Base-by-base conservation (phyloP, 2,113 vertebrate genomes). In the Tachycineta bicolor region DNA sequence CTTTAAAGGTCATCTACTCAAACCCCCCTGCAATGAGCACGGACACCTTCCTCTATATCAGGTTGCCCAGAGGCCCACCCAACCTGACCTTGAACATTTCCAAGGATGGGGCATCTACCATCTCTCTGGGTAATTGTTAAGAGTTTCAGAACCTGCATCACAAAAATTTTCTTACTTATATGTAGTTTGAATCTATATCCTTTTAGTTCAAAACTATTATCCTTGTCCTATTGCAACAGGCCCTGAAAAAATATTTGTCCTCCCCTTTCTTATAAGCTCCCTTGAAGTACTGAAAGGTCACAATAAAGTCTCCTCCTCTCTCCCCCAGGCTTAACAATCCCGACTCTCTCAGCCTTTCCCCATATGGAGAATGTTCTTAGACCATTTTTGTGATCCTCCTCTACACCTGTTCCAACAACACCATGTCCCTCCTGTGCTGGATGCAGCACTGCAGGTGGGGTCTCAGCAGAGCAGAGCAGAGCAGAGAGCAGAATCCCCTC, bases 1-100 rank as follows among this genome's bases (percentile, higher is more conserved):
- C 25, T 47, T 37, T 43, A 28, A 56, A 49, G 8, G 7, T 24
- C 23, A 41, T 44, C 49, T 34, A 37, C 22, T 63, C 34, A 70
- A 70, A 0, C 3, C 4, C 1, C 23, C 9, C 19, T 20, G 12
- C 56, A 77, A 63, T 8, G 8, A 69, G 22, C 18, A 62, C 3
- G 0, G 13, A 31, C 24, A 76, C 10, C 24, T 68, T 62, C 25
- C 49, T 39, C 47, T 55, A 13, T 2, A 50, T 56, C 34, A 63
- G 31, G 15, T 0, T 76, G 47, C 34, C 23, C 6, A 7, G 39
- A 53, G 34, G 31, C 22, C 8, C 25, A 49, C 20, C 19, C 25
- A 70, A 69, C 49, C 10, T 13, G 25, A 63, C 10, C 20, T 18
- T n/a, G 29, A 83, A 77, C 13, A 14, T 24, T 69, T 23, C 14